Base-by-base conservation (phyloP, 1,140 invertebrate species). In the Tachypleus tridentatus region DNA sequence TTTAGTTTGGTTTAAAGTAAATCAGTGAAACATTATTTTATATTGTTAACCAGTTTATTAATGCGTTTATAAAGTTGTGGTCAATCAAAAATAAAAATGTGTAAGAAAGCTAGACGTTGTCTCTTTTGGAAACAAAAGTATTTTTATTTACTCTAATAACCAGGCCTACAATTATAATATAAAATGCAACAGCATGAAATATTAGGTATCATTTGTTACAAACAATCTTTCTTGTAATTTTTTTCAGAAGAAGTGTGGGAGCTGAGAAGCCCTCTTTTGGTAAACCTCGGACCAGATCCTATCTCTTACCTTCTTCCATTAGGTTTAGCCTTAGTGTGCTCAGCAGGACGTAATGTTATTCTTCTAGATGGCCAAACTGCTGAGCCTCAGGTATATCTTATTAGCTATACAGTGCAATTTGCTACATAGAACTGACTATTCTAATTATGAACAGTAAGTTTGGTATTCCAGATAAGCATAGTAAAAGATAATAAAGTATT, bases 281-380 rank as follows among this genome's bases (percentile, higher is more conserved):
- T 91, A 48, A 77, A 80, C 52, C 75, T 92, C n/a, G 86, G 87
- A 4, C 82, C 83, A 63, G 68, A 73, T 9, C 82, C 87, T 0
- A 86, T 95, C 3, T 83, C 86, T 54, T 89, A 87, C 72, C 78
- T 94, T 4, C 80, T 94, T 72, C 86, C 89, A 4, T 87, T 93
- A 56, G 90, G 91, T 69, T 82, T 85, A 8, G 85, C 85, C 9
- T 78, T 94, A 5, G 94, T 92, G 73, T 72, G 73, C 59, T 72
- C 73, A 4, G 91, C 87, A 75, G 88, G 85, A 3, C 85, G 86
- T 71, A 85, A 88, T 69, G 87, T 93, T 11, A 90, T 86, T 78
- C 88, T 91, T 47, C 78, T 92, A 59, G 88, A 88, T 73, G 87
- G 85, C 1, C 77, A 86, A 29, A 87, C 84, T 0, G 87, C 86